phyloP scores from a whole-genome alignment of 2,797 vertebrate genomes.

The Diceros bicornis region DNA sequence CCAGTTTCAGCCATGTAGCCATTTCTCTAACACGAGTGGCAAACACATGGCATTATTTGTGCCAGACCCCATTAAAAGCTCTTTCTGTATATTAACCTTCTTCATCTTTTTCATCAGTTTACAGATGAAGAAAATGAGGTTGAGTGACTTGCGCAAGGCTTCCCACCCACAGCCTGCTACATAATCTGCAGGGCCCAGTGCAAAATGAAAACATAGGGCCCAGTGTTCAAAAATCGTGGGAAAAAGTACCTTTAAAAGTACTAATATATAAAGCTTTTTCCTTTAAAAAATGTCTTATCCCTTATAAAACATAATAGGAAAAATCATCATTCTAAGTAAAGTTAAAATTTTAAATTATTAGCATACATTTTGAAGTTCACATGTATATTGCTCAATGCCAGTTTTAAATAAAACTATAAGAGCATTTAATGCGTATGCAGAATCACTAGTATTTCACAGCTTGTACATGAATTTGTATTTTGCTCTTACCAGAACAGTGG shows the following conservation, averaged over 20 bases:
- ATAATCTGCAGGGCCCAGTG: neutral
- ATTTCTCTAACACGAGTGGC: neutral
- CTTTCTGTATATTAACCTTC: neutral
- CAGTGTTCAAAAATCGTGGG: neutral
- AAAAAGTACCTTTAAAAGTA: neutral
- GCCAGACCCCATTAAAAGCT: neutral
- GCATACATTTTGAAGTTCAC: neutral
- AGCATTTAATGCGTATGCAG: neutral
- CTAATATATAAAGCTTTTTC: neutral
- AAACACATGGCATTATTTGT: neutral
- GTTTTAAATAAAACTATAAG: constrained; percentile 31
- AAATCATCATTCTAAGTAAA: constrained; percentile 28
- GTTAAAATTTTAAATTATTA: constrained; percentile 39
- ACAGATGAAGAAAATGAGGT: constrained; percentile 1
- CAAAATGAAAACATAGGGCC: neutral
- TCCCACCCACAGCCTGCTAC: neutral
- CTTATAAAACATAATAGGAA: neutral
- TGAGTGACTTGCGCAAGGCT: neutral
- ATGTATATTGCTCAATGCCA: neutral
- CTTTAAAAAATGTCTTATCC: neutral
- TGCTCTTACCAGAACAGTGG: neutral
- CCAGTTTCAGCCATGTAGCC: neutral
- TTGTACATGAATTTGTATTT: neutral
- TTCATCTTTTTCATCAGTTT: constrained; percentile 11
- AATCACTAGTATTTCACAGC: neutral